Base-by-base conservation (phyloP, 1,140 invertebrate genomes). In the Caenorhabditis latens region DNA sequence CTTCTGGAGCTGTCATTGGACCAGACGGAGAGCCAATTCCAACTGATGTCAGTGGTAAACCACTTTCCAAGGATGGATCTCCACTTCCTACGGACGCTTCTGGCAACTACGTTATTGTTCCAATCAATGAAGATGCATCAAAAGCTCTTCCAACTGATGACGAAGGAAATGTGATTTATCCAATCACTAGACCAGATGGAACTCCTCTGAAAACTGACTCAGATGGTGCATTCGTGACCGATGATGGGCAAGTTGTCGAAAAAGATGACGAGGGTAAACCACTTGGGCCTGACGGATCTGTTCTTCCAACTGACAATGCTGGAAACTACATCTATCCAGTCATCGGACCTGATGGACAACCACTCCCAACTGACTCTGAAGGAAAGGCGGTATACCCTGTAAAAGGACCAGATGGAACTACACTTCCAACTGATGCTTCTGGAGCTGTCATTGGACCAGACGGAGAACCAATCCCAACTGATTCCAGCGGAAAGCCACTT, bases 391-490 rank as follows among this genome's bases (percentile, higher is more conserved):
- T 88, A 0, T 83, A 87, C 43, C 82, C 87, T 4, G 86, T 55
- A 0, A 13, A 53, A 24, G 86, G 86, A 86, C 87, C 84, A 3
- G 87, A 85, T 83, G 87, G 86, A 55, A 58, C 40, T 24, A 84
- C 87, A 32, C 87, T 84, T 46, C 57, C 57, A 46, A 88, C 86
- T 43, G 86, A 87, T 67, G 40, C 9, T 14, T n/a, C 50, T n/a
- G 24, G 48, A 40, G 21, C 86, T 19, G 86, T 87, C 24, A 55
- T 87, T 21, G 86, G 79, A 24, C 53, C 55, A 43, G 79, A 87
- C 61, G 86, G 86, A 24, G 42, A 58, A 58, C 86, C 86, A n/a
- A 42, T 87, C 9, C 40, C 86, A 57, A 87, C 86, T 21, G 86
- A 87, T 67, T 1, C 53, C 58, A 65, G 21, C 71, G 87, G 87